A percentile compares a stretch with the other conserved stretches of the same genome.
Evolutionary conservation across 2,797 vertebrate genomes (phyloP).

Genomic region (Gymnoscopelus braueri): DNA sequence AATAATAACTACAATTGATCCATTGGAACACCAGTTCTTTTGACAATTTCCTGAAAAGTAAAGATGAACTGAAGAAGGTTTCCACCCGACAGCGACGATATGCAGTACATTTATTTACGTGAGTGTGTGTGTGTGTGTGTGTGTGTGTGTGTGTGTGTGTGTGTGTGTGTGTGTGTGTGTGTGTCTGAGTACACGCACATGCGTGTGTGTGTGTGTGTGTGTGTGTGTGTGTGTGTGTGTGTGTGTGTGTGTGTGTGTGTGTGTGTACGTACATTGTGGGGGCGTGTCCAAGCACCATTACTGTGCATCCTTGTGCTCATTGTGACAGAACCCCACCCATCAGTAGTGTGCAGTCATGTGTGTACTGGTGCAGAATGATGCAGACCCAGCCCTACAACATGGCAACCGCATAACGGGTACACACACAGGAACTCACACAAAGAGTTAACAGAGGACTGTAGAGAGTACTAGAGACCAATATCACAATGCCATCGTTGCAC

Average conservation of each 20-base stretch:
- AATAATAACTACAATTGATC: no score
- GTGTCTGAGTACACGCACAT: no score
- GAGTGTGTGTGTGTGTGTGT: no score
- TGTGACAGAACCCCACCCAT: conserved; percentile 69
- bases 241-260: conserved; percentile 9
- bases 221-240: conserved; percentile 9
- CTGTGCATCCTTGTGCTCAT: conserved; percentile 47
- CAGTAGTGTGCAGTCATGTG: conserved; percentile 59
- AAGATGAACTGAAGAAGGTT: no score
- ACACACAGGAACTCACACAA: conserved; percentile 40
- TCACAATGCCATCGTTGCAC: conserved; percentile 26
- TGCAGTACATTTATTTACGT: no score
- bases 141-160: not conserved
- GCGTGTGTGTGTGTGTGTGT: conserved; percentile 5
- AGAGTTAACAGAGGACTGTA: conserved; percentile 2
- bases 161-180: conserved; percentile 7
- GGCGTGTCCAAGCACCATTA: conserved; percentile 12
- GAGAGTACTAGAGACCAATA: no score
- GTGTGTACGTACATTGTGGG: not conserved
- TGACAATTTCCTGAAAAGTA: no score
- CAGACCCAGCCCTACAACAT: conserved; percentile 46
- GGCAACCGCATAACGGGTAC: conserved; percentile 39
- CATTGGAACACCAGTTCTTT: no score
- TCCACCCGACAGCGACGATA: no score
- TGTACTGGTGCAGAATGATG: conserved; percentile 43